phyloP scores from a whole-genome alignment of 2,888 invertebrate species.

The Chirona hameri region DNA sequence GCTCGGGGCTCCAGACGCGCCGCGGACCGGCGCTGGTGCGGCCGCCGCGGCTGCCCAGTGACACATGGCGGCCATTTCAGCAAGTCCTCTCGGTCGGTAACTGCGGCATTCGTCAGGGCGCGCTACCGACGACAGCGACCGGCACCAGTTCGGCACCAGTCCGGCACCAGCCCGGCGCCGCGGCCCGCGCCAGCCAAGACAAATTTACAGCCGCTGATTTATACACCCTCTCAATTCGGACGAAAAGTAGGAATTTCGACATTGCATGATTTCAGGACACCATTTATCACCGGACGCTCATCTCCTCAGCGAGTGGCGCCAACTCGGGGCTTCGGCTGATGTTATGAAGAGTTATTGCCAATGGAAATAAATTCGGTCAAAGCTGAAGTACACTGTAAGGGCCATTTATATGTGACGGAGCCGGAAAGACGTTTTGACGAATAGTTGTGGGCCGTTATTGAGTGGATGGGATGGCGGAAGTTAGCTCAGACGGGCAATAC shows the following conservation, averaged over 20 bases:
- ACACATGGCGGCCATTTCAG: neutral
- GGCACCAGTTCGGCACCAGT: neutral
- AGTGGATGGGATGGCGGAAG: too few relatives aligned
- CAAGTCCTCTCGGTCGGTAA: neutral
- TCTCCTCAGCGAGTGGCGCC: neutral
- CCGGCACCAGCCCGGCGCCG: neutral
- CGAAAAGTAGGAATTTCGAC: neutral
- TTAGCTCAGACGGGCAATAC: too few relatives aligned
- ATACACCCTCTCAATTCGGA: neutral
- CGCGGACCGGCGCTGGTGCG: neutral
- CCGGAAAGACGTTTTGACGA: too few relatives aligned
- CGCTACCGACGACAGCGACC: neutral
- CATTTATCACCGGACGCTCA: neutral
- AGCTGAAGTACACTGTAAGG: neutral
- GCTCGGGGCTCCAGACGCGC: neutral
- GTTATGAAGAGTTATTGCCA: conserved; percentile 1
- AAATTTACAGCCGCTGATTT: neutral
- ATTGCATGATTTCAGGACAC: conserved; percentile 24
- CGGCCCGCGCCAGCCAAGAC: neutral
- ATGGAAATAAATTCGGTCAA: neutral
- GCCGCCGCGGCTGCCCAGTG: neutral
- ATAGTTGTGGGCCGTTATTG: too few relatives aligned
- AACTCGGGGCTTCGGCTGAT: neutral
- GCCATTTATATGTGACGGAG: too few relatives aligned
- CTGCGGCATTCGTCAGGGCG: neutral